phyloP scores from a whole-genome alignment of 2,113 vertebrate genomes.

The Lucifuga dentata region DNA sequence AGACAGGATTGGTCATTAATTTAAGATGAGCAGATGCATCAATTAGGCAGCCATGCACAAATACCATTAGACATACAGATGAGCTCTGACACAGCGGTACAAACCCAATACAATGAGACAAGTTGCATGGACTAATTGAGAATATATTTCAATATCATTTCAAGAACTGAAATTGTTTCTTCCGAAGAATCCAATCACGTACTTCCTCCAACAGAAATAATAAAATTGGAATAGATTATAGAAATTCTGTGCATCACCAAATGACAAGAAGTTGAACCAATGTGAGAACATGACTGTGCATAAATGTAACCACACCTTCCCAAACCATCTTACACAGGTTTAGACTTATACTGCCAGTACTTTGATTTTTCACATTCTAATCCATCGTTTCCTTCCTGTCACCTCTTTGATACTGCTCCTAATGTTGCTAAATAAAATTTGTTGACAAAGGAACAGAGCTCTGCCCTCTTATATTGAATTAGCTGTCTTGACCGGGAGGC shows the following conservation, averaged over 20 bases:
- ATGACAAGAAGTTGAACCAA: constrained; percentile 46
- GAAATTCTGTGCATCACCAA: constrained; percentile 65
- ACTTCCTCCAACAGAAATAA: constrained; percentile 64
- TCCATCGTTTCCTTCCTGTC: constrained; percentile 67
- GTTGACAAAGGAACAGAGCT: constrained; percentile 67
- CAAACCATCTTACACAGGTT: constrained; percentile 14
- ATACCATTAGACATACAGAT: constrained; percentile 48
- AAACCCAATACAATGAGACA: constrained; percentile 48
- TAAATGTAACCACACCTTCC: constrained; percentile 40
- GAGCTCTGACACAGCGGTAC: constrained; percentile 38
- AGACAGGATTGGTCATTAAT: constrained; percentile 45
- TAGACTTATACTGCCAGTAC: constrained; percentile 38
- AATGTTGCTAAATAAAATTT: constrained; percentile 79
- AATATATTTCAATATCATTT: constrained; percentile 71
- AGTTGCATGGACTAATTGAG: constrained; percentile 55
- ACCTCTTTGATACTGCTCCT: constrained; percentile 62
- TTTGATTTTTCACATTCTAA: constrained; percentile 65
- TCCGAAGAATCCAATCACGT: constrained; percentile 67
- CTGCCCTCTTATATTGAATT: constrained; percentile 69
- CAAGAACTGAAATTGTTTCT: constrained; percentile 65
- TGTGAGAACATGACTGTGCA: constrained; percentile 48
- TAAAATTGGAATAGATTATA: constrained; percentile 74
- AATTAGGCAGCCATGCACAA: constrained; percentile 48
- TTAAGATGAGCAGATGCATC: constrained; percentile 44
- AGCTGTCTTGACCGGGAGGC: constrained; percentile 45